Base-by-base conservation (phyloP, 2,888 invertebrate genomes). In the Lycaena phlaeas region DNA sequence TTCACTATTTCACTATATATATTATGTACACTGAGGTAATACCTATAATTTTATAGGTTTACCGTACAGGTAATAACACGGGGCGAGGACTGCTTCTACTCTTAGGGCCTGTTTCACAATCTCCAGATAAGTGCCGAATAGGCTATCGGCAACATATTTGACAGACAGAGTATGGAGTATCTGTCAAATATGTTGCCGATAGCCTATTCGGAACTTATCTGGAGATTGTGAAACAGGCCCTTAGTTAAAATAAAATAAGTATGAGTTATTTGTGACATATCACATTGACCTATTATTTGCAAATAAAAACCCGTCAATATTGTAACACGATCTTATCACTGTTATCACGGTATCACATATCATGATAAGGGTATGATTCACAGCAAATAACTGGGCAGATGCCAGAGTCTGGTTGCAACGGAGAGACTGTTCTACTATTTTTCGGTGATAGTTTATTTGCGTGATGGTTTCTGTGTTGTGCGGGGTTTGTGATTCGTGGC, bases 281-380 rank as follows among this genome's bases (percentile, higher is more conserved):
- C 12, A 18, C 7, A 7, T 12, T 34, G 22, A 34, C 34, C 34
- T 34, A 34, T 4, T 34, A 34, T 10, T 31, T 18, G 17, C 12
- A 34, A 34, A 14, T 34, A 34, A 17, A 22, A 11, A 6, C 2
- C 34, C 34, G 34, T 34, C 34, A 22, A 34, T 34, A 31, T n/a
- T n/a, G n/a, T 1, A 22, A 22, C 9, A 22, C 22, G 7, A 2
- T 7, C 12, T 22, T 34, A 34, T 34, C 34, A 18, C 22, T 22
- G 7, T 34, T 34, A 34, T 34, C 34, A 14, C 11, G 10, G 34
- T 34, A 34, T 34, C 34, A 34, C 18, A 12, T 34, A 12, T 34
- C 28, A 17, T 18, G 34, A 34, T 34, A 34, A 11, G 18, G 34
- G 9, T 22, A 22, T 22, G 7, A 22, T 7, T 22, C 22, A 22